Base-by-base conservation (phyloP, 2,797 vertebrate genomes). In the Atherinosoma microstoma region DNA sequence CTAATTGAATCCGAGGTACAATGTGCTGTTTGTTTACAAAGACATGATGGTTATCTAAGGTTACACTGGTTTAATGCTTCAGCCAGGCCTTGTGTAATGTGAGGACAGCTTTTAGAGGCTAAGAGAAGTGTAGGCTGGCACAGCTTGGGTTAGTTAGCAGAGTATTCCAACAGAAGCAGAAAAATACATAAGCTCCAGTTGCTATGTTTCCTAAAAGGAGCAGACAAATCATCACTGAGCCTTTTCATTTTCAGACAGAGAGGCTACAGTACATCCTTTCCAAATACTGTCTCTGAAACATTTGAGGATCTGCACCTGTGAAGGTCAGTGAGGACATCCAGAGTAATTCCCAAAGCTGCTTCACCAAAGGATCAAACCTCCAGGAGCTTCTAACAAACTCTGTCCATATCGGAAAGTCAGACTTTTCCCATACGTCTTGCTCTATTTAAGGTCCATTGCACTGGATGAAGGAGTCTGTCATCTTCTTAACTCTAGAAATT, bases 291-390 rank as follows among this genome's bases (percentile, higher is more conserved):
- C 63, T 70, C 15, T 1, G 12, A 73, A 75, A 73, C 64, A 56
- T 66, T 60, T 27, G 2, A 35, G 67, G 51, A 79, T 58, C 84
- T 68, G 16, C 79, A 36, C 83, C 80, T 82, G 22, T 22, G 45
- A 62, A 87, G 86, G 83, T 90, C 83, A 73, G 58, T 6, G 2
- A 79, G 84, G 84, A 84, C 72, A 58, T 70, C 62, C 59, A 22
- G 16, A 66, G 45, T 51, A 56, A 79, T 78, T 82, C 74, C 72
- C 74, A 75, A 58, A 75, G 53, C 60, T 53, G 54, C 61, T 66
- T 77, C 64, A 27, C 62, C 63, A 67, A 84, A 64, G 35, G 38
- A 47, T 66, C 66, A 47, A 53, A 49, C 68, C 70, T 73, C 65
- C 58, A 79, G 40, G 11, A 29, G 38, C 60, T 77, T 59, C 54